These are phyloP conservation scores for Panzeria rudis DNA, from an alignment of 2,888 invertebrate species.

Conservation along the genomic window DNA sequence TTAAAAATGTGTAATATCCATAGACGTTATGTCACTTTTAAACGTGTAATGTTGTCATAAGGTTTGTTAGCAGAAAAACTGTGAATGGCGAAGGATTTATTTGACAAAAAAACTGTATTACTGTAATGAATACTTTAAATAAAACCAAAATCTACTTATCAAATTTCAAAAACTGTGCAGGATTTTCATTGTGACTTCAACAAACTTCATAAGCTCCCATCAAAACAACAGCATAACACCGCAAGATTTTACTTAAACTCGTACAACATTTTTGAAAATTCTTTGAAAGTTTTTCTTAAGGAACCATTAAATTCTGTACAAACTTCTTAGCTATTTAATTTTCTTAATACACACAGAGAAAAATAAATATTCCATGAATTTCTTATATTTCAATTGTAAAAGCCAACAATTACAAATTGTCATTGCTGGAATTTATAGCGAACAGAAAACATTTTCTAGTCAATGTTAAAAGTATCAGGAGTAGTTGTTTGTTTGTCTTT, in stretches of 20 bases:
- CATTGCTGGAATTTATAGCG: slow-evolving; percentile 67
- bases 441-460: slow-evolving; percentile 63
- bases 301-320: slow-evolving; percentile 8
- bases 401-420: slow-evolving; percentile 70
- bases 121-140: too few relatives aligned
- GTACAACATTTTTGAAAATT: slow-evolving; percentile 6
- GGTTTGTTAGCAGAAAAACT: too few relatives aligned
- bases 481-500: slow-evolving; percentile 5
- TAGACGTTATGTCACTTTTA: too few relatives aligned
- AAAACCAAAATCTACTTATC: too few relatives aligned
- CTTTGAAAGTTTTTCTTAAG: slow-evolving; percentile 21
- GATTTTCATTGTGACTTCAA: too few relatives aligned
- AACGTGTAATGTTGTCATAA: too few relatives aligned
- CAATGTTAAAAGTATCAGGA: slow-evolving; percentile 31
- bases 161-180: too few relatives aligned
- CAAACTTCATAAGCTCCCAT: background rate
- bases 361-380: slow-evolving; percentile 65
- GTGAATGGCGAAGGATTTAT: too few relatives aligned
- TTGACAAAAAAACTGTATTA: too few relatives aligned
- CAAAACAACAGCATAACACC: background rate
- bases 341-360: slow-evolving; percentile 4
- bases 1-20: too few relatives aligned
- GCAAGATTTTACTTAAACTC: background rate
- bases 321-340: slow-evolving; percentile 1
- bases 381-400: slow-evolving; percentile 49